Percentiles rank a stretch among this genome's conserved stretches.
These are phyloP conservation scores for Thalassaphorura encarpata DNA, from an alignment of 1,140 invertebrate genomes.

Conservation along the genomic window DNA sequence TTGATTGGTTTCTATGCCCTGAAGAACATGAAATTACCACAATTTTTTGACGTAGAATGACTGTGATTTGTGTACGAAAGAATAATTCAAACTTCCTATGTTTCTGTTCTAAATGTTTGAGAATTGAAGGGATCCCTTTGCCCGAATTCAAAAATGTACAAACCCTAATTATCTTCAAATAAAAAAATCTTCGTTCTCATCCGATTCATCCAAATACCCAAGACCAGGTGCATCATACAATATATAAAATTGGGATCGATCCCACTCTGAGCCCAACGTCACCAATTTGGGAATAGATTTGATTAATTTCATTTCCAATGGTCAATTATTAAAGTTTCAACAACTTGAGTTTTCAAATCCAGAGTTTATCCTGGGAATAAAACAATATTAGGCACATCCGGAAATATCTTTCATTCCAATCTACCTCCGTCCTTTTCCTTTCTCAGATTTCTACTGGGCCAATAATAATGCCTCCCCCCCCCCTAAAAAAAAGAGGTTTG, in stretches of 20 bases:
- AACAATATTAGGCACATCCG: neutral
- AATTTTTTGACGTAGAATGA: too few relatives aligned
- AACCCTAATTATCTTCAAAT: neutral
- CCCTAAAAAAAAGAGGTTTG: too few relatives aligned
- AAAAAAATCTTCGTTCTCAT: neutral
- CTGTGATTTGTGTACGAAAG: too few relatives aligned
- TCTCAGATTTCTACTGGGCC: neutral
- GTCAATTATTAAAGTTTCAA: neutral
- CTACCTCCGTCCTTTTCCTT: neutral
- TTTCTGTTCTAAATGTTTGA: too few relatives aligned
- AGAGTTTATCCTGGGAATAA: neutral
- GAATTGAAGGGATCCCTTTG: too few relatives aligned
- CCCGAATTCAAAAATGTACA: neutral
- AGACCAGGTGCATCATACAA: neutral
- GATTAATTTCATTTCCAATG: neutral
- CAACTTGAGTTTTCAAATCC: neutral
- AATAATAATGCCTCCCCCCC: too few relatives aligned
- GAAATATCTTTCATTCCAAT: neutral
- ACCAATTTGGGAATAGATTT: neutral
- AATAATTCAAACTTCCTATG: too few relatives aligned
- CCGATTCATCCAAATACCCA: neutral
- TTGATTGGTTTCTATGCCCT: too few relatives aligned
- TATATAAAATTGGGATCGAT: neutral
- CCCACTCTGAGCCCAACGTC: neutral
- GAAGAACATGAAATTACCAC: too few relatives aligned